Evolutionary conservation across 2,888 invertebrate genomes (phyloP).

Genomic region (Horisme vitalbata): DNA sequence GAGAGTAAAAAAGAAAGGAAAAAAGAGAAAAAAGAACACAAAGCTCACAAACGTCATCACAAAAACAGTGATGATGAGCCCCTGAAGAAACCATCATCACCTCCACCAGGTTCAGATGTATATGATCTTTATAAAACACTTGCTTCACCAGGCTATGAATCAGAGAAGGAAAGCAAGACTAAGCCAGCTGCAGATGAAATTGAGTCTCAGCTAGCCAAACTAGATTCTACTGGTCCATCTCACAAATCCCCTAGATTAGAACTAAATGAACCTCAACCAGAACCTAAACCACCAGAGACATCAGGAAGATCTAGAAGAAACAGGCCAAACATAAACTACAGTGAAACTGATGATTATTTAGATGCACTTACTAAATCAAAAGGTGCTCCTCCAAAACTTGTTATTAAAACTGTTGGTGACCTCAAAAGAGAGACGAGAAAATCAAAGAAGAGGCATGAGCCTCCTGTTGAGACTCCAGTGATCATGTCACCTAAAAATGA

Average conservation of each 20-base stretch:
- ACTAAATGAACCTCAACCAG: slow-evolving; percentile 65
- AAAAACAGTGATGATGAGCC: slow-evolving; percentile 68
- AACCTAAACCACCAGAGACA: slow-evolving; percentile 71
- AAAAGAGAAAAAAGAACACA: slow-evolving; percentile 79
- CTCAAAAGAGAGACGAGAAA: slow-evolving; percentile 70
- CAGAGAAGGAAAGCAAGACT: slow-evolving; percentile 50
- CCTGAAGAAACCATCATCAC: slow-evolving; percentile 70
- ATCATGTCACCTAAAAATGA: slow-evolving; percentile 29
- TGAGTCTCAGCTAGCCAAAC: slow-evolving; percentile 63
- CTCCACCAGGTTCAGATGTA: slow-evolving; percentile 74
- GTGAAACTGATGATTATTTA: slow-evolving; percentile 82
- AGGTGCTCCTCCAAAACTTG: slow-evolving; percentile 56
- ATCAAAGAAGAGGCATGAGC: slow-evolving; percentile 63
- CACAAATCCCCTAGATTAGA: slow-evolving; percentile 60
- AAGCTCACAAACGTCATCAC: slow-evolving; percentile 77
- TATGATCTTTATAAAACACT: slow-evolving; percentile 79
- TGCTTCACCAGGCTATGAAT: slow-evolving; percentile 71
- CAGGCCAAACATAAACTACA: slow-evolving; percentile 78
- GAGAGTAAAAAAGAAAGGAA: slow-evolving; percentile 74
- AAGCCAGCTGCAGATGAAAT: slow-evolving; percentile 61
- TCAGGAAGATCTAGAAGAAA: slow-evolving; percentile 72
- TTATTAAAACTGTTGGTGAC: slow-evolving; percentile 68
- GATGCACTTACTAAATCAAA: slow-evolving; percentile 61
- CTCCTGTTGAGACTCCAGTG: slow-evolving; percentile 41
- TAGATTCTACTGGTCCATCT: slow-evolving; percentile 56